Evolutionary conservation across 2,888 invertebrate species (phyloP), one percentile per base, ranked within the genome.

Genomic region (Nemapogon koenigi): DNA sequence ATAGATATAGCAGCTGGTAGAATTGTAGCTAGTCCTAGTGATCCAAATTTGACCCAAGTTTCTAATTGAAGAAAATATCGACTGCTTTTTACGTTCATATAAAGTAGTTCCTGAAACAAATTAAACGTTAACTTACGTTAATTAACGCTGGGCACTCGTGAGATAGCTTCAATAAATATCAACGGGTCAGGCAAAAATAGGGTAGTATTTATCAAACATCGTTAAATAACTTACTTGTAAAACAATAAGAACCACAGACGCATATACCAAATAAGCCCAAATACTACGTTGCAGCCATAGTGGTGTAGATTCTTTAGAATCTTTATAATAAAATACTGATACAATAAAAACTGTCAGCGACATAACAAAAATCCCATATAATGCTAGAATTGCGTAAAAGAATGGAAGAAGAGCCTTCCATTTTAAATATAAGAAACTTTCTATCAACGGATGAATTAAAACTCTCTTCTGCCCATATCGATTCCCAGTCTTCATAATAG

Each of bases 391-490:
- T 1, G 67, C 61, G 41, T 80, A 81, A 51, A 83, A 83, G 49
- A 83, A 81, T 22, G 75, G 70, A 27, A 79, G 50, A 10, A 83
- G 50, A 2, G 76, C 81, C 38, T 70, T 73, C 83, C 83, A 84
- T 58, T 83, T 83, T 2, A 83, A 51, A 42, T 65, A 75, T 1
- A 84, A 52, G 46, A 83, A 83, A 43, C 82, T 82, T 51, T 83
- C 82, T 2, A 82, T 62, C 29, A 83, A 54, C 0, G 83, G 84
- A 57, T 84, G 83, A 1, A 83, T 68, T 1, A 84, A 56, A 2
- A 83, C 50, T 22, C 58, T 62, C 39, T 67, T 70, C 41, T 82
- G 78, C 0, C 69, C 63, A 37, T 70, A 62, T 51, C 78, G 62
- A 37, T 81, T 81, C 1, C 81, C 81, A 43, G 81, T 80, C 46